Base-by-base conservation (phyloP, 2,113 vertebrate genomes). In the Sinocyclocheilus anophthalmus region DNA sequence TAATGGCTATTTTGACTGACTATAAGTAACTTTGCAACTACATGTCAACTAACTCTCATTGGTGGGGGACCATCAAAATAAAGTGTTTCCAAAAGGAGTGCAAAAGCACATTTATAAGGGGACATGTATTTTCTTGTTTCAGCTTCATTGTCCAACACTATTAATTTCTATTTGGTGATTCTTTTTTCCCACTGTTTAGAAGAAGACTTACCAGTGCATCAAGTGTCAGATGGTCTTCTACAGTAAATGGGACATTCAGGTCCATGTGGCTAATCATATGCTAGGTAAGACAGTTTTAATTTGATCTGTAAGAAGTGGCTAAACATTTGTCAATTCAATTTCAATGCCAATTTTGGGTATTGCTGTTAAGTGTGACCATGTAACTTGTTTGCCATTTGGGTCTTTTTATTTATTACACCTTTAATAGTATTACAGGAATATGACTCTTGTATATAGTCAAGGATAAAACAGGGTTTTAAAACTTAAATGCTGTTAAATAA, bases 151-250 rank as follows among this genome's bases (percentile, higher is more conserved):
- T 13, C 6, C 73, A 18, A 55, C 12, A 24, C 11, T 48, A 14
- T 42, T 73, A 2, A 73, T n/a, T 11, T 20, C 3, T 48, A 24
- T 72, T 4, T 75, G 5, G 24, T 39, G 4, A 72, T 45, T 76
- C 8, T 65, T 39, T 78, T 65, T 53, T 14, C 3, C 3, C 77
- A 67, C 5, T 48, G 87, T 88, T 93, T 94, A 99, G 98, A 99
- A 99, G 95, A 99, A 99, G 96, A 99, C 98, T 39, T 99, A 99
- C 93, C 98, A 99, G 92, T 99, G 98, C 95, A 99, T 99, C 95
- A 99, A 99, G 95, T 99, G 98, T 95, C 98, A 99, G 96, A 99
- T 99, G 98, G 97, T 99, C 90, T 99, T 99, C 96, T 98, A 99
- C 96, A 99, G 97, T 89, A 98, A 99, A 93, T 99, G 98, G 98